Evolutionary conservation across 2,888 invertebrate genomes (phyloP), one percentile per base, ranked within the genome.

Genomic region (Ornithoptera priamus): DNA sequence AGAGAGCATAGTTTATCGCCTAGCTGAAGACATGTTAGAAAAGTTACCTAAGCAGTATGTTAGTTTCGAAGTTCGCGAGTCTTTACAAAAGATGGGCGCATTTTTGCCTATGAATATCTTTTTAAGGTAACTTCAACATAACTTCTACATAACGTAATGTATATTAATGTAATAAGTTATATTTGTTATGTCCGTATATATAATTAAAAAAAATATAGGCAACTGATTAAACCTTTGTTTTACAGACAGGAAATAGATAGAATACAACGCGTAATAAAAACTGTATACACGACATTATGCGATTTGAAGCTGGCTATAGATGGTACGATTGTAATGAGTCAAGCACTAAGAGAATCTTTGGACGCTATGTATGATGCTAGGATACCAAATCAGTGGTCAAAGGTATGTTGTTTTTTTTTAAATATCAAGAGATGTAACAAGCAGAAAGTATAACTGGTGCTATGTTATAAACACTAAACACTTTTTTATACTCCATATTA

Each of bases 311-410:
- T 99, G 73, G 99, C 99, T 18, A 99, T 99, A 74, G 99, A 99
- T 81, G 99, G 99, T 50, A 99, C 98, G 0, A 99, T 99, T 77
- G 96, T 99, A 39, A 99, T 99, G 99, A 98, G 98, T 80, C 97
- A 98, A 82, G 95, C 95, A 30, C 93, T 99, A 46, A 93, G 97
- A 72, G 96, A 97, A 76, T 97, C 98, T 0, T 90, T 99, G 53
- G 98, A 99, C 85, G 97, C 98, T 18, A 99, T 99, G 97, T 99
- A 98, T 82, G 99, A 99, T 85, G 99, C 99, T 2, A 94, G 98
- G 72, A 97, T 99, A 75, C 99, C 99, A 0, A 96, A 96, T 71
- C 94, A 94, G 72, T 99, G 99, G 99, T 94, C 96, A 80, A 98
- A 97, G 94, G 97, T 96, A 10, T 39, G 39, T 0, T 36, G 8